Evolutionary conservation across 1,140 invertebrate genomes (phyloP), one percentile per base, ranked within the genome.

Genomic region (Heliconius nattereri): DNA sequence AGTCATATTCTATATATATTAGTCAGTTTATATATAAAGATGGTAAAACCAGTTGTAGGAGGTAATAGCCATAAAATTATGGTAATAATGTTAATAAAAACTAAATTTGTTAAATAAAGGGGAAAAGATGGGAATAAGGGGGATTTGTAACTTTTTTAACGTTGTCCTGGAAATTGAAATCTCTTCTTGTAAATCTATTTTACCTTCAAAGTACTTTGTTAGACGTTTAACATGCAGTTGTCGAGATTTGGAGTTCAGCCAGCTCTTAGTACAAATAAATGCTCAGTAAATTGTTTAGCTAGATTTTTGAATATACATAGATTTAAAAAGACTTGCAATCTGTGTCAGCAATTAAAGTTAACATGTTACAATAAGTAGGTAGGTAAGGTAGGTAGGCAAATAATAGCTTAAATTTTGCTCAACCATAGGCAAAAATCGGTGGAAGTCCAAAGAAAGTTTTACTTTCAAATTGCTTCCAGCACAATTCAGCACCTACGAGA

Each of bases 401-500:
- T n/a, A n/a, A n/a, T 45, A 16, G 13, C 1, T 16, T 45, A 16
- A 16, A 5, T 45, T 16, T 45, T 16, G 13, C 40, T 45, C 16
- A 45, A 13, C 40, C 13, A 45, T 45, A 45, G 13, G 40, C 40
- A 5, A 45, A 45, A 45, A 45, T 16, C 5, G 5, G 40, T 45
- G 13, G 13, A 45, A 45, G 26, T 70, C 8, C 7, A 71, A 71
- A 71, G 6, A 32, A 71, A 35, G 1, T 71, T 37, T 71, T 6
- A 32, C 70, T 71, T 71, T 20, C 16, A 71, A 35, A 71, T 71
- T 9, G 32, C 16, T 71, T 32, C 16, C 11, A 71, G 29, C 13
- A 71, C 26, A 71, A 71, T 20, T 71, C 70, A 32, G 70, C 70
- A 71, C 70, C 70, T 71, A 37, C 70, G 8, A 37, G 70, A 71